Evolutionary conservation across 23 tunicate species (phyloP), one percentile per base, ranked within the genome.

Genomic region (Ciona savignyi): DNA sequence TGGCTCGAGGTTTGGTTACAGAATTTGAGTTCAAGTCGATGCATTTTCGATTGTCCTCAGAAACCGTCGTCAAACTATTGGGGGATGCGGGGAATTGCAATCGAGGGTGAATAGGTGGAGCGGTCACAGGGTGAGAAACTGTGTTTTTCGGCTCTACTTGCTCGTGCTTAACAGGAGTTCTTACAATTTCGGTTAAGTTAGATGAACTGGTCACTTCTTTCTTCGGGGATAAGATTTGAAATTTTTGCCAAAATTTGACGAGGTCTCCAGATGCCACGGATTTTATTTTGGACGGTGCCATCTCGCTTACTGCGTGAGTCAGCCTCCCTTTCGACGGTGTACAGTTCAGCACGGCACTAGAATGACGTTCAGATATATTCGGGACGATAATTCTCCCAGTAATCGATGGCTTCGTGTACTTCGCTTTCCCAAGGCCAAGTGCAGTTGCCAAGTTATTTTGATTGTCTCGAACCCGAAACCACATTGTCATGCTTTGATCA

Each of bases 311-410:
- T 27, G 69, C 69, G 64, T 24, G 51, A 48, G 33, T 26, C 27
- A 74, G 67, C 19, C 65, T 73, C 1, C 28, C 49, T 25, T 20
- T 6, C 1, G 68, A 4, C 4, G 65, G 29, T 4, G 34, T 62
- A 32, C 78, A 74, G 69, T 74, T 64, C 4, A 74, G 29, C 4
- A 74, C 69, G n/a, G 68, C 78, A 27, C 49, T 62, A 25, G 78
- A 74, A 30, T 74, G 78, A 9, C 78, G 42, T 51, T 74, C 78
- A 9, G 69, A 61, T 27, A 68, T 26, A 19, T 25, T 6, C 27
- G 28, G 28, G 4, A 74, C 1, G 4, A 26, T 30, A 4, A 33
- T 24, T 32, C 66, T 51, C 49, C 56, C 29, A 32, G 27, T 33
- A 49, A 4, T 26, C 68, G 78, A 6, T 1, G 56, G 29, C n/a